These are phyloP conservation scores for Vanessa atalanta DNA, from an alignment of 1,140 invertebrate genomes.

Conservation along the genomic window DNA sequence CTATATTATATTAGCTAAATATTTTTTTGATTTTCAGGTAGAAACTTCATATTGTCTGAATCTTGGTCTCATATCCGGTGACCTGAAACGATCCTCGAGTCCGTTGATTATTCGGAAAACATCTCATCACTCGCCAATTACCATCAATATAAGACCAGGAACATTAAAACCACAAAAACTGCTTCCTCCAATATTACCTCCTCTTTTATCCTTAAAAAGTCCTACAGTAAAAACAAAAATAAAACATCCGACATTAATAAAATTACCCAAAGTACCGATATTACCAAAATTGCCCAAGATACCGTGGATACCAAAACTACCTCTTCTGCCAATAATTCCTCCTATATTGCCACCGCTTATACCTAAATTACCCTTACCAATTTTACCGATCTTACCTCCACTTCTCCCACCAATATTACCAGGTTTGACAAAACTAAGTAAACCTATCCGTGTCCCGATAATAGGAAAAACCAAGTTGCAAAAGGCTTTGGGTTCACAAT, in stretches of 20 bases:
- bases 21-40: constrained; percentile 49
- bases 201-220: constrained; percentile 25
- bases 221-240: constrained; percentile 22
- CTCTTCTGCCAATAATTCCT: constrained; percentile 22
- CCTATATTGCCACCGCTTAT: constrained; percentile 33
- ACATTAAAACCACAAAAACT: constrained; percentile 31
- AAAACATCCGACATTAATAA: constrained; percentile 22
- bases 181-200: constrained; percentile 18
- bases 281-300: constrained; percentile 22
- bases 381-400: constrained; percentile 36
- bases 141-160: constrained; percentile 46
- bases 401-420: constrained; percentile 40
- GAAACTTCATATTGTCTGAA: constrained; percentile 39
- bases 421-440: constrained; percentile 34
- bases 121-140: constrained; percentile 40
- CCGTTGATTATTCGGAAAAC: constrained; percentile 47
- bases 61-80: constrained; percentile 44
- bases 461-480: constrained; percentile 45
- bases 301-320: constrained; percentile 30
- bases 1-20: not conserved
- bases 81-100: constrained; percentile 40
- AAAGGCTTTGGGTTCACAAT: constrained; percentile 47
- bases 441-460: constrained; percentile 48
- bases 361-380: constrained; percentile 36
- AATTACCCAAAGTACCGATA: constrained; percentile 11